Conservation (phyloP, 1,140 invertebrate species). For the Antheraea mylitta region DNA sequence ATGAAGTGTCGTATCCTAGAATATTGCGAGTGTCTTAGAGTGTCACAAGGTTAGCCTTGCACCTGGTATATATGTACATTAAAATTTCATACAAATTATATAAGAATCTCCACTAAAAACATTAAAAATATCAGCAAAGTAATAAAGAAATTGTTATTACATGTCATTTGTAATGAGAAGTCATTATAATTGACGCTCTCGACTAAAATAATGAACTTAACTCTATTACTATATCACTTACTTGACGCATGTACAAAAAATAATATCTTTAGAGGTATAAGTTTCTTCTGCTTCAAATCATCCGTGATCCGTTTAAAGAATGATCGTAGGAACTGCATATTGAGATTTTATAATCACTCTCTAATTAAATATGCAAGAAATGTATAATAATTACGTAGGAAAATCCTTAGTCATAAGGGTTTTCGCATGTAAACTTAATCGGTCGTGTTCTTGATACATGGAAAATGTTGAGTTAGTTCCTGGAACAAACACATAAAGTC, state of each 20-base stretch:
- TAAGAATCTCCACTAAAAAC: too few species aligned
- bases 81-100: too few species aligned
- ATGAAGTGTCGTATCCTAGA: too few species aligned
- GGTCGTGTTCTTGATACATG: conserved; percentile 52
- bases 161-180: too few species aligned
- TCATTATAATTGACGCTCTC: too few species aligned
- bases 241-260: conserved; percentile 89
- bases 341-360: conserved; percentile 25
- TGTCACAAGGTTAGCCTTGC: too few species aligned
- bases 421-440: conserved; percentile 38
- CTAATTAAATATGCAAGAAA: neutral
- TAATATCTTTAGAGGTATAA: conserved; percentile 86
- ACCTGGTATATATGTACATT: too few species aligned
- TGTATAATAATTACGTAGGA: conserved; percentile 43
- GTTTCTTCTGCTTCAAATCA: conserved; percentile 85
- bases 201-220: too few species aligned
- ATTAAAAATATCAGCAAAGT: too few species aligned
- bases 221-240: conserved; percentile 76
- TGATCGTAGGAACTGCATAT: conserved; percentile 80
- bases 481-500: conserved; percentile 29
- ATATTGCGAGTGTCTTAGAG: too few species aligned
- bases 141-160: too few species aligned
- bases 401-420: conserved; percentile 46
- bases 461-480: conserved; percentile 37
- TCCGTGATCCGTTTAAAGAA: conserved; percentile 84